Conservation (phyloP, 2,113 vertebrate genomes). For the Entosphenus tridentatus region DNA sequence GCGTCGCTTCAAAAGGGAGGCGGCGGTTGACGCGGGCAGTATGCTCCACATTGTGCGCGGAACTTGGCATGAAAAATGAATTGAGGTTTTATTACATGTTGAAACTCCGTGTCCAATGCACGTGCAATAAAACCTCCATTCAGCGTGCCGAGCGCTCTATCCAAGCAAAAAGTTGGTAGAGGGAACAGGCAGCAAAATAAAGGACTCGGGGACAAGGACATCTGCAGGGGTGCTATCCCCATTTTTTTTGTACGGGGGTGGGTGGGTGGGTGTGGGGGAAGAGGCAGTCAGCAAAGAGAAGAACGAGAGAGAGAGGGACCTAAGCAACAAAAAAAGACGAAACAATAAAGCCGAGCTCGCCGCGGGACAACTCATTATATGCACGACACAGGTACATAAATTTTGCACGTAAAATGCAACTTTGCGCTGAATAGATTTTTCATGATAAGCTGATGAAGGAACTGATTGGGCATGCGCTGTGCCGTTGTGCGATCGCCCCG, state of each 20-base stretch:
- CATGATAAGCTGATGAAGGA: constrained; percentile 1
- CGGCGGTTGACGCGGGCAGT: constrained; percentile 1
- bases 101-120: constrained; percentile 4
- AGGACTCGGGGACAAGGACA: background rate
- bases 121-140: constrained; percentile 4
- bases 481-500: no score
- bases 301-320: background rate
- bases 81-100: constrained; percentile 3
- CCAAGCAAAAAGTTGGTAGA: constrained; percentile 4
- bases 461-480: background rate
- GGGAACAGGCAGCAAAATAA: constrained; percentile 1
- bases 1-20: constrained; percentile 4
- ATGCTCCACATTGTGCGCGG: background rate
- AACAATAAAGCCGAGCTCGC: no score
- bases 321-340: background rate
- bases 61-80: constrained; percentile 6
- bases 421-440: constrained; percentile 6
- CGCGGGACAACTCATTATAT: no score
- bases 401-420: background rate
- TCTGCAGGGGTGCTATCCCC: no score
- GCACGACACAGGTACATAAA: constrained; percentile 2
- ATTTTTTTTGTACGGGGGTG: background rate
- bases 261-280: background rate
- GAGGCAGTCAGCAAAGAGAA: background rate
- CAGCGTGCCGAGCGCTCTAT: background rate